A percentile compares a stretch with the other conserved stretches of the same genome.
These are phyloP conservation scores for Cheiracanthium punctorium DNA, from an alignment of 2,888 invertebrate genomes.

Conservation along the genomic window DNA sequence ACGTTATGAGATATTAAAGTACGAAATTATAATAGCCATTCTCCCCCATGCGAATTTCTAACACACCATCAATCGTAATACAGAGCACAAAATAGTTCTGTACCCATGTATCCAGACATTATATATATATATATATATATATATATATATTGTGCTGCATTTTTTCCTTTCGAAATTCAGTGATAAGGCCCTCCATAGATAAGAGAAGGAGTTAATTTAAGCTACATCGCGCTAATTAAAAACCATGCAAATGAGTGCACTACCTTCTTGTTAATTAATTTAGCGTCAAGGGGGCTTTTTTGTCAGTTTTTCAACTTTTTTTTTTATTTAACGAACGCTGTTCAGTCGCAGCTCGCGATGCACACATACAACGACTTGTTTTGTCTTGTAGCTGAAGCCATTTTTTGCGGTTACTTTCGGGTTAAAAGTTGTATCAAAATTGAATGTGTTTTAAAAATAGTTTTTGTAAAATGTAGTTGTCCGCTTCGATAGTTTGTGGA, in stretches of 20 bases:
- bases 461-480: constrained; percentile 52
- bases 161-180: not conserved
- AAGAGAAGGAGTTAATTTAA: constrained; percentile 63
- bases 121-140: too few species aligned
- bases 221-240: constrained; percentile 63
- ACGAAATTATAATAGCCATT: too few species aligned
- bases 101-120: too few species aligned
- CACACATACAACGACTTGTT: constrained; percentile 33
- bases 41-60: too few species aligned
- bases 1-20: too few species aligned
- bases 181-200: constrained; percentile 18
- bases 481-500: constrained; percentile 19
- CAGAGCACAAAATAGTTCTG: too few species aligned
- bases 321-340: not conserved
- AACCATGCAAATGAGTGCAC: constrained; percentile 61
- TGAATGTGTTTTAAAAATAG: constrained; percentile 29
- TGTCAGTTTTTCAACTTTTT: constrained; percentile 12
- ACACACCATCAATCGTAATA: too few species aligned
- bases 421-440: constrained; percentile 14
- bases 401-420: constrained; percentile 6
- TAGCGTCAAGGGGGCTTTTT: constrained; percentile 61
- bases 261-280: constrained; percentile 68
- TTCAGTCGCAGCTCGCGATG: constrained; percentile 29
- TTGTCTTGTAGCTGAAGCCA: not conserved
- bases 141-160: too few species aligned